Evolutionary conservation across 2,888 invertebrate species (phyloP).

Genomic region (Agrochola circellaris): DNA sequence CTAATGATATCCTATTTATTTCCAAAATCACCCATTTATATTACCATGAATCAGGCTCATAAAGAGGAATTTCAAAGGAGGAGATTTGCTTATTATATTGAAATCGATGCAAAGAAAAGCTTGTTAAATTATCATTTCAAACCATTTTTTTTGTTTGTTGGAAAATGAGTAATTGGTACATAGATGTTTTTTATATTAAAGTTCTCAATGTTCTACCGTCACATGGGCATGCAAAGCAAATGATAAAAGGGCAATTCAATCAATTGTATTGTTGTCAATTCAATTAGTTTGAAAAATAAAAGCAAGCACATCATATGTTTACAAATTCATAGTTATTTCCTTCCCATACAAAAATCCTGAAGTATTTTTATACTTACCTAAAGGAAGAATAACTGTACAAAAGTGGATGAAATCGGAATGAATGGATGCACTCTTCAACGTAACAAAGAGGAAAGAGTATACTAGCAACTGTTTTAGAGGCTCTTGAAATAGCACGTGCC

Average conservation of each 20-base stretch:
- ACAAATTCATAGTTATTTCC: background rate
- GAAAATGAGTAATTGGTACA: no score
- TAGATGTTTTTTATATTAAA: no score
- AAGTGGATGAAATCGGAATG: slow-evolving; percentile 28
- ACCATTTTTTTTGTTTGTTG: no score
- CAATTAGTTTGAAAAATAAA: background rate
- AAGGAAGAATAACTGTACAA: background rate
- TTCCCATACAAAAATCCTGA: background rate
- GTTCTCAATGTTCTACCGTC: no score
- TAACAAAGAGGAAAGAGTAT: slow-evolving; percentile 17
- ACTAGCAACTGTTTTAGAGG: slow-evolving; percentile 35
- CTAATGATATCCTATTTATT: slow-evolving; percentile 16
- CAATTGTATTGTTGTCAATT: no score
- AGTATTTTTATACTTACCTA: background rate
- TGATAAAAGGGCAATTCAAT: no score
- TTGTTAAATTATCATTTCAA: background rate
- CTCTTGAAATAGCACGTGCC: slow-evolving; percentile 49
- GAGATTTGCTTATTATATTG: no score
- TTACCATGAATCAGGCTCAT: background rate
- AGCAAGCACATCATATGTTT: no score
- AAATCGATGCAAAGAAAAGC: background rate
- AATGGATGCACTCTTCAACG: slow-evolving; percentile 33
- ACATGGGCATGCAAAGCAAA: no score
- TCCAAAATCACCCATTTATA: slow-evolving; percentile 14
- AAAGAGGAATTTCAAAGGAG: background rate